Evolutionary conservation across 2,797 vertebrate species (phyloP).

Genomic region (Scolopax rusticola): DNA sequence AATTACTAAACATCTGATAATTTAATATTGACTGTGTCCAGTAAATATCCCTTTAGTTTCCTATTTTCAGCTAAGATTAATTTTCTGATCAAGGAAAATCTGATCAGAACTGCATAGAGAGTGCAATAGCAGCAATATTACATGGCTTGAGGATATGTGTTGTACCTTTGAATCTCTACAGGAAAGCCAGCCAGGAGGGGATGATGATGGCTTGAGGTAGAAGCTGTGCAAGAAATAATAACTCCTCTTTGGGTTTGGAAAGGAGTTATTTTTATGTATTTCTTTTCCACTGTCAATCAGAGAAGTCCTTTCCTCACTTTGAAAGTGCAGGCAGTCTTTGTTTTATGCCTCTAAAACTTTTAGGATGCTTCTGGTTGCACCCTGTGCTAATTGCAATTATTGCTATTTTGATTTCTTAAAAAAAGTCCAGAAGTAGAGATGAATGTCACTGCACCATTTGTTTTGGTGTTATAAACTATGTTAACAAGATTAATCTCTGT

Average conservation of each 20-base stretch:
- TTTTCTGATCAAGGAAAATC: constrained; percentile 61
- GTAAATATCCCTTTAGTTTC: constrained; percentile 34
- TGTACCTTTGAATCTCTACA: constrained; percentile 41
- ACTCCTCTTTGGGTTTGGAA: constrained; percentile 28
- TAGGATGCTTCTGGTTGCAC: not conserved
- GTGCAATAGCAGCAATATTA: constrained; percentile 26
- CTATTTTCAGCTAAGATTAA: constrained; percentile 44
- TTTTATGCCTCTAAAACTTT: not conserved
- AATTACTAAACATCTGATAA: constrained; percentile 34
- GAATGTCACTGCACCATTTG: not conserved
- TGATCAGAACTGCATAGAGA: constrained; percentile 50
- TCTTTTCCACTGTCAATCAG: constrained; percentile 25
- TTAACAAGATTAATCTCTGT: not conserved
- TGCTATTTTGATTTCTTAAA: not conserved
- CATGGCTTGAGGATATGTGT: constrained; percentile 42
- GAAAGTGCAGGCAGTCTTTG: not conserved
- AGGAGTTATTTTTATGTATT: constrained; percentile 50
- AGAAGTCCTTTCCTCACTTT: not conserved
- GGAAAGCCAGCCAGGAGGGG: constrained; percentile 40
- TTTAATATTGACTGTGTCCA: constrained; percentile 1
- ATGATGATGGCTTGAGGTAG: constrained; percentile 49
- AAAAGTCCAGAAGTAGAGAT: not conserved
- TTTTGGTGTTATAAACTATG: not conserved
- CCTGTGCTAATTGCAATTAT: not conserved
- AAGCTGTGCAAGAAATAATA: constrained; percentile 58